A percentile compares a stretch with the other conserved stretches of the same genome.
These are phyloP conservation scores for Pachliopta kotzebuea DNA, from an alignment of 2,888 invertebrate species.

Conservation along the genomic window DNA sequence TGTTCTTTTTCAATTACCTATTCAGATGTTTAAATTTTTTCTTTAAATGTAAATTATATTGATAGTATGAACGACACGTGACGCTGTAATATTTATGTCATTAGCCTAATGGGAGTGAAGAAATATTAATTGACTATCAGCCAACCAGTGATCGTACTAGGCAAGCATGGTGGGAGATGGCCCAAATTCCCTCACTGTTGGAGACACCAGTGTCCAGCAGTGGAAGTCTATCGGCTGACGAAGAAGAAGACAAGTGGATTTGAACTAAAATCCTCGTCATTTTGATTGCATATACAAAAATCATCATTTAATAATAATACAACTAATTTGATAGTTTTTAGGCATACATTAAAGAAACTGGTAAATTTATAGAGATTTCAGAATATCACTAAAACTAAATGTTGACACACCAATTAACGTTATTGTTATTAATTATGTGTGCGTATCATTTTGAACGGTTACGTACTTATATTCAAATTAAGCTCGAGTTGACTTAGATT, in stretches of 20 bases:
- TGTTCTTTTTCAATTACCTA: background rate
- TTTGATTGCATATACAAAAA: too few species aligned
- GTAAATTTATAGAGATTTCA: background rate
- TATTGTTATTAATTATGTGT: slow-evolving; percentile 4
- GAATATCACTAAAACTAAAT: background rate
- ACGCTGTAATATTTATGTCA: background rate
- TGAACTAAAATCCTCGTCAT: too few species aligned
- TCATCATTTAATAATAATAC: too few species aligned
- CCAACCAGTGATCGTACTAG: background rate
- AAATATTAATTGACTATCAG: background rate
- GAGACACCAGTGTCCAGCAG: too few species aligned
- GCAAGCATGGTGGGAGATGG: too few species aligned
- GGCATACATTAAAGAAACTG: background rate
- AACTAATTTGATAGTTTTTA: background rate
- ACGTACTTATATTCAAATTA: slow-evolving; percentile 15
- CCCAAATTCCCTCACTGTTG: too few species aligned
- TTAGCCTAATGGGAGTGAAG: background rate
- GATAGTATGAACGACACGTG: background rate
- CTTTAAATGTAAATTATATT: background rate
- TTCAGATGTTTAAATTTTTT: background rate
- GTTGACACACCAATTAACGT: background rate
- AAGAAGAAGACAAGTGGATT: too few species aligned
- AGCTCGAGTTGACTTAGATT: slow-evolving; percentile 12
- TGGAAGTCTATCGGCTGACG: too few species aligned
- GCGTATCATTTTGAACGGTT: background rate